phyloP scores from a whole-genome alignment of 2,888 invertebrate genomes.

The Dolomedes plantarius region DNA sequence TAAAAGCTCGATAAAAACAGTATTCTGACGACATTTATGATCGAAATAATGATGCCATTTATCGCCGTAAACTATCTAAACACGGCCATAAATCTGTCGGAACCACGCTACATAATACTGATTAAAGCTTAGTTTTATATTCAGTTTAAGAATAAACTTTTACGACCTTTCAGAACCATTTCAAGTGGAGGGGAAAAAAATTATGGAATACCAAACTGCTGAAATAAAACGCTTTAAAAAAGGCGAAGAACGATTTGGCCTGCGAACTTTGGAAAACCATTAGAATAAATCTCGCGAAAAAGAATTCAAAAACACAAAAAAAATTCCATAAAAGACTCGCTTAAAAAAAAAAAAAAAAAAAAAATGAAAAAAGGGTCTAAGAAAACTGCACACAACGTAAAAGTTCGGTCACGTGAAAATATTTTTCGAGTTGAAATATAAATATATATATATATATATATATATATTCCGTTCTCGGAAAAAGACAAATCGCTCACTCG shows the following conservation, averaged over 20 bases:
- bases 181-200: not conserved
- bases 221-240: not conserved
- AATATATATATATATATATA: too few relatives aligned
- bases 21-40: not conserved
- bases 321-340: not conserved
- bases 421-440: constrained; percentile 29
- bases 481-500: constrained; percentile 58
- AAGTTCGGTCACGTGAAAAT: constrained; percentile 59
- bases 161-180: not conserved
- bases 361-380: not conserved
- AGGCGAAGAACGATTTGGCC: not conserved
- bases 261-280: constrained; percentile 55
- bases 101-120: not conserved
- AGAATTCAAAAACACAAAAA: too few relatives aligned
- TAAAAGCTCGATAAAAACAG: not conserved
- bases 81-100: not conserved
- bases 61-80: not conserved
- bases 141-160: constrained; percentile 1
- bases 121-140: not conserved
- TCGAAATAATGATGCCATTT: not conserved
- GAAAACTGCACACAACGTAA: constrained; percentile 32
- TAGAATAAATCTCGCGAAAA: constrained; percentile 58
- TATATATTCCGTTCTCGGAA: constrained; percentile 8
- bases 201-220: not conserved
- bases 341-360: not conserved